Conservation (phyloP, 2,113 vertebrate species). For the Pseudopipra pipra region DNA sequence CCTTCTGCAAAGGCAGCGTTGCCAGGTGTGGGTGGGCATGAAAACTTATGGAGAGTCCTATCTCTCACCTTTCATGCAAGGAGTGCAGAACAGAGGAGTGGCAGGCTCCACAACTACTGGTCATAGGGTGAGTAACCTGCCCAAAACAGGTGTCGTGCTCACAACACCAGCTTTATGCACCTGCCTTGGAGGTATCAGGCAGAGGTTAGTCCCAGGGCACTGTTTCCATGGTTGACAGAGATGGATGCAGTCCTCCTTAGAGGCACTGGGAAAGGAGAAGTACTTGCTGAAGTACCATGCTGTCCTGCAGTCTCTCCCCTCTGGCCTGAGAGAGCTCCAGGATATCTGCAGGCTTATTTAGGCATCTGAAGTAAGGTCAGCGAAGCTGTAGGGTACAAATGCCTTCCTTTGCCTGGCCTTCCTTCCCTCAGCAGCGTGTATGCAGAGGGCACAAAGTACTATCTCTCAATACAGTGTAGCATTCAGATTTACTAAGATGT, state of each 20-base stretch:
- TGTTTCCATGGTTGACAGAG: background rate
- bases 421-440: background rate
- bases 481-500: background rate
- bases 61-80: background rate
- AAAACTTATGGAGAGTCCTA: background rate
- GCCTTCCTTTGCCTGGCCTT: background rate
- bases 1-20: background rate
- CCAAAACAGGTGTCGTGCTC: background rate
- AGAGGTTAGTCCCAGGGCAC: background rate
- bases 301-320: accelerated
- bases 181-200: background rate
- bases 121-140: background rate
- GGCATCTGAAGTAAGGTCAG: background rate
- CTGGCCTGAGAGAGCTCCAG: background rate
- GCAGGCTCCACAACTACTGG: background rate
- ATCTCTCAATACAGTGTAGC: background rate
- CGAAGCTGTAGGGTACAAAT: background rate
- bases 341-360: background rate
- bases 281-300: background rate
- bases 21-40: background rate
- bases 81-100: background rate
- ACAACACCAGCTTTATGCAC: accelerated
- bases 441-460: background rate
- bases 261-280: background rate
- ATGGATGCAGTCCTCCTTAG: accelerated